Evolutionary conservation across 2,113 vertebrate species (phyloP), one percentile per base, ranked within the genome.

Genomic region (Cavia aperea): DNA sequence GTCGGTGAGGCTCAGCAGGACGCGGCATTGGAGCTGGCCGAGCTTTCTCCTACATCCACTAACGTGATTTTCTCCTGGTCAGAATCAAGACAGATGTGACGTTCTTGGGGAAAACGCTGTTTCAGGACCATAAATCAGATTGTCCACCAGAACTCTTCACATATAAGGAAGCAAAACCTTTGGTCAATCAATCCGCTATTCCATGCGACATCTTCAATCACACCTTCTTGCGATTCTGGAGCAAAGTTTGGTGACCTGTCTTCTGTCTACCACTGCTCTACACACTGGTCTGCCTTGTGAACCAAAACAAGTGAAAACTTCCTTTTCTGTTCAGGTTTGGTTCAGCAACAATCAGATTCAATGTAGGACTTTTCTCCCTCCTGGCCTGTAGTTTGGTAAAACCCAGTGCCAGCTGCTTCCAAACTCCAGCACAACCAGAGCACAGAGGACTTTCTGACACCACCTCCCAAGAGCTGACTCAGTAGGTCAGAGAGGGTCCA

Each of bases 121-220:
- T 81, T 26, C 14, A 97, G 11, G 93, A 96, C 2, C 12, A 92
- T 98, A 11, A 93, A 97, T 60, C 97, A 94, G 39, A 97, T 97
- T 79, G 1, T 96, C 58, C 31, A 94, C 8, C 81, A 97, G 36
- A 98, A 97, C 1, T 96, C 97, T 0, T 98, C 97, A 95, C 96
- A 98, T 11, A 63, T 95, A 11, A 97, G 98, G 97, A 98, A 97
- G 81, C n/a, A 94, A 43, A 97, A 98, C n/a, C 96, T 26, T 97
- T 97, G 97, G 3, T 96, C 88, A 97, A 97, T 95, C 97, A 97
- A 36, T 97, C 96, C 12, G 81, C 0, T 1, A 12, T 97, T 0
- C 96, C 98, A 21, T 2, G 18, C 31, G 1, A 29, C 21, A 19
- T 97, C 85, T 94, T 96, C 92, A 95, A 97, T 86, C 96, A 96